These are phyloP conservation scores for Gymnosoma rotundatum DNA, from an alignment of 2,888 invertebrate genomes.

Conservation along the genomic window DNA sequence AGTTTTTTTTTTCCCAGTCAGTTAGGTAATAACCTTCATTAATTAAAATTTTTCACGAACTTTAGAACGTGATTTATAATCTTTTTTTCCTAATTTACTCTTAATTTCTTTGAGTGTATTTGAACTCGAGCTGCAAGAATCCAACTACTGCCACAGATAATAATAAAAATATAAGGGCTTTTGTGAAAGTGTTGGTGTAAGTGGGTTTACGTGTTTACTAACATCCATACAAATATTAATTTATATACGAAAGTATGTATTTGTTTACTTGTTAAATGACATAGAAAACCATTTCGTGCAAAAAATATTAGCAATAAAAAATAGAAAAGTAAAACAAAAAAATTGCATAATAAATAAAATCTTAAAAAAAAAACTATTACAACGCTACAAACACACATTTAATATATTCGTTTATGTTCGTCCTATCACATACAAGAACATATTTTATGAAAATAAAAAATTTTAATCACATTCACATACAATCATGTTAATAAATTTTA, in stretches of 20 bases:
- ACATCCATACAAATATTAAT: background rate
- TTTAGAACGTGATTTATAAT: no score
- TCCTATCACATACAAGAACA: slow-evolving; percentile 13
- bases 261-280: slow-evolving; percentile 67
- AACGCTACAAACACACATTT: background rate
- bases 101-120: slow-evolving; percentile 35
- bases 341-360: slow-evolving; percentile 66
- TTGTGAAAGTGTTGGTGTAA: slow-evolving; percentile 32
- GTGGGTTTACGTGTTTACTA: slow-evolving; percentile 10
- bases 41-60: no score
- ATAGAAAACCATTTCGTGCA: slow-evolving; percentile 70
- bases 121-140: slow-evolving; percentile 19
- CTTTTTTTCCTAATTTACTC: no score
- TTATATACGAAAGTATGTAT: slow-evolving; percentile 19
- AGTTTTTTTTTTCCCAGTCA: no score
- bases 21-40: no score
- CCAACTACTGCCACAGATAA: slow-evolving; percentile 50
- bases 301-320: slow-evolving; percentile 71
- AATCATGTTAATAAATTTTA: slow-evolving; percentile 52
- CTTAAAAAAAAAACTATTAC: slow-evolving; percentile 40
- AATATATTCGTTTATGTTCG: background rate
- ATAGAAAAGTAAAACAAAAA: slow-evolving; percentile 42
- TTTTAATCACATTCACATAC: slow-evolving; percentile 38
- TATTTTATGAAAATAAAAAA: slow-evolving; percentile 33
- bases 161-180: slow-evolving; percentile 23